These are phyloP conservation scores for Rhopalosiphum padi DNA, from an alignment of 1,140 invertebrate species.

Conservation along the genomic window DNA sequence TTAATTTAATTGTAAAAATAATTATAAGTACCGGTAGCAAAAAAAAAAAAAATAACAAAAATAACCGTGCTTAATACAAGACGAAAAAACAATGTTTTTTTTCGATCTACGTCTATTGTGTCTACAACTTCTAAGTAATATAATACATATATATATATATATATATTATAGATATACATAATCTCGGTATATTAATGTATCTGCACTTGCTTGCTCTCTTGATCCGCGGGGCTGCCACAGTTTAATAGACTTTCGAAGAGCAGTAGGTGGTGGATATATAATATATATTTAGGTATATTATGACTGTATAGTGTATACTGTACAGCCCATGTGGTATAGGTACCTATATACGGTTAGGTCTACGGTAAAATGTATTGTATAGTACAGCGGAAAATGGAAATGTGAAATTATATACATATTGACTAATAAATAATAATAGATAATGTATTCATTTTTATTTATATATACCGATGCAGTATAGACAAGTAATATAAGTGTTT, in stretches of 20 bases:
- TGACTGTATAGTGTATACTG: neutral
- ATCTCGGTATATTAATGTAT: neutral
- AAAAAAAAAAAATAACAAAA: neutral
- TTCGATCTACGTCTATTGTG: neutral
- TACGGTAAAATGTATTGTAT: neutral
- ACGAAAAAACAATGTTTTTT: constrained; percentile 21
- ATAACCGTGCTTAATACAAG: neutral
- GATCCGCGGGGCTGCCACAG: neutral
- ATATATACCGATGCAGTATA: too few species aligned
- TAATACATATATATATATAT: neutral
- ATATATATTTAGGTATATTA: neutral
- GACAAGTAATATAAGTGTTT: too few species aligned
- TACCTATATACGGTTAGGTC: neutral
- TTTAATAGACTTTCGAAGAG: neutral
- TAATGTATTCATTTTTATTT: neutral
- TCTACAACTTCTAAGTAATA: neutral
- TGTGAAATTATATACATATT: neutral
- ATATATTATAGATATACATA: neutral
- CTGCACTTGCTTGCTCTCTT: neutral
- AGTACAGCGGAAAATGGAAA: neutral
- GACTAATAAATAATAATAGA: neutral
- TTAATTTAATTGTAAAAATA: constrained; percentile 49
- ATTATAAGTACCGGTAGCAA: constrained; percentile 16
- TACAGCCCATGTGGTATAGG: neutral
- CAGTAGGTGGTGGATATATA: neutral